phyloP scores from a whole-genome alignment of 2,888 invertebrate genomes.

The Cerastoderma edule region DNA sequence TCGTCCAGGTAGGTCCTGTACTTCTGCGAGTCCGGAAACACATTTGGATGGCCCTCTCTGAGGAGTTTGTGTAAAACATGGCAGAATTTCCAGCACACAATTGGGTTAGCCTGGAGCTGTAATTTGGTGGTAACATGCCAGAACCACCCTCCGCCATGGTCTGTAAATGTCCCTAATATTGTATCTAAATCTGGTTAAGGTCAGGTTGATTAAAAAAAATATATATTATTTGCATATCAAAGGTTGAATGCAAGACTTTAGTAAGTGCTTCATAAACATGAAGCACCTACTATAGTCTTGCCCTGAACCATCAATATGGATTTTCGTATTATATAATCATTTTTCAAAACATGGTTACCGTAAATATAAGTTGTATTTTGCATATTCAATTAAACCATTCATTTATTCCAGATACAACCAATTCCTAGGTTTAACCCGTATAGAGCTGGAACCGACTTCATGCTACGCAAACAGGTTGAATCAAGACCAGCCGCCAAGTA shows the following conservation, averaged over 20 bases:
- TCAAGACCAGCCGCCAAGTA: too few relatives aligned
- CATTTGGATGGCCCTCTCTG: constrained; percentile 96
- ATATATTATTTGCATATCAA: background rate
- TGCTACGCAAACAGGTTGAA: too few relatives aligned
- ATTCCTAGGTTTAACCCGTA: too few relatives aligned
- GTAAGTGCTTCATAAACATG: too few relatives aligned
- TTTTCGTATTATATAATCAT: background rate
- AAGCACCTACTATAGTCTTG: too few relatives aligned
- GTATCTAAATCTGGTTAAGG: constrained; percentile 68
- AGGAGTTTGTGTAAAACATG: constrained; percentile 98
- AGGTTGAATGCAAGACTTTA: too few relatives aligned
- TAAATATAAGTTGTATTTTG: background rate
- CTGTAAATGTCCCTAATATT: constrained; percentile 97
- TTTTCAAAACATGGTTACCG: background rate
- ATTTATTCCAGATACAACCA: background rate
- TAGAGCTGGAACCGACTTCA: too few relatives aligned
- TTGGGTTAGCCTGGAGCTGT: constrained; percentile 95
- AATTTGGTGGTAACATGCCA: constrained; percentile 91
- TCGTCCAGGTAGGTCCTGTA: constrained; percentile 92
- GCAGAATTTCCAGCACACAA: constrained; percentile 99
- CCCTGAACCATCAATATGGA: too few relatives aligned
- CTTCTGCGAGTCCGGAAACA: constrained; percentile 91
- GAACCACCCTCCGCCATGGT: constrained; percentile 95
- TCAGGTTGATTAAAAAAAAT: background rate
- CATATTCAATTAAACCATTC: too few relatives aligned